Evolutionary conservation across 2,113 vertebrate species (phyloP).

Genomic region (Microtus pennsylvanicus): DNA sequence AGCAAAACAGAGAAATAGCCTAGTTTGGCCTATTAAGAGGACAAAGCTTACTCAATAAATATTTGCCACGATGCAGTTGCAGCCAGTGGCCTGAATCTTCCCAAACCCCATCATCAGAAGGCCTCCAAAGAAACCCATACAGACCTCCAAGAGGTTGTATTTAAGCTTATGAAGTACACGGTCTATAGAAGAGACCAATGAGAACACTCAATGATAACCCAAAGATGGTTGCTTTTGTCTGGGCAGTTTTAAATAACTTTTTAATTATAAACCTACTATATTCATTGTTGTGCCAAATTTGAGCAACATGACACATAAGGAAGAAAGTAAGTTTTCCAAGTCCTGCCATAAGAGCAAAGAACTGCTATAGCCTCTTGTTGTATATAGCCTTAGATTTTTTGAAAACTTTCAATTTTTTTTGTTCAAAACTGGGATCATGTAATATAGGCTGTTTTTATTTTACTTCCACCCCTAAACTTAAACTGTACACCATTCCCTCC

Average conservation of each 20-base stretch:
- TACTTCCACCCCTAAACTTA: neutral
- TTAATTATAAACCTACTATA: neutral
- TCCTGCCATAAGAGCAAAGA: constrained; percentile 7
- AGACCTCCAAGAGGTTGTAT: neutral
- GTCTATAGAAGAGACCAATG: neutral
- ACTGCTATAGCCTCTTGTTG: neutral
- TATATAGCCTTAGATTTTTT: neutral
- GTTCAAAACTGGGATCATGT: neutral
- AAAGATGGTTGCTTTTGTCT: neutral
- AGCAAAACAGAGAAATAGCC: constrained; percentile 13
- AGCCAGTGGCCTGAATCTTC: neutral
- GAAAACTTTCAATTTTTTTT: neutral
- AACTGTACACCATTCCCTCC: neutral
- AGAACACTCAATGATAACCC: constrained; percentile 18
- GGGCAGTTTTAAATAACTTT: constrained; percentile 13
- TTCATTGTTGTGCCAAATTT: constrained; percentile 11
- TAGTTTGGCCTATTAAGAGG: constrained; percentile 8
- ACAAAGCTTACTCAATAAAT: constrained; percentile 32
- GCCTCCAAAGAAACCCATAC: neutral
- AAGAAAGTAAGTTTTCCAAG: neutral
- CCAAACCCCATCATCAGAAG: neutral
- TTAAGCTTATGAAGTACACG: neutral
- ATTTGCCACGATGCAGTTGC: neutral
- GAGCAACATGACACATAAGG: neutral
- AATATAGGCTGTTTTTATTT: neutral